phyloP scores from a whole-genome alignment of 2,888 invertebrate species.

The Zelleria hepariella region DNA sequence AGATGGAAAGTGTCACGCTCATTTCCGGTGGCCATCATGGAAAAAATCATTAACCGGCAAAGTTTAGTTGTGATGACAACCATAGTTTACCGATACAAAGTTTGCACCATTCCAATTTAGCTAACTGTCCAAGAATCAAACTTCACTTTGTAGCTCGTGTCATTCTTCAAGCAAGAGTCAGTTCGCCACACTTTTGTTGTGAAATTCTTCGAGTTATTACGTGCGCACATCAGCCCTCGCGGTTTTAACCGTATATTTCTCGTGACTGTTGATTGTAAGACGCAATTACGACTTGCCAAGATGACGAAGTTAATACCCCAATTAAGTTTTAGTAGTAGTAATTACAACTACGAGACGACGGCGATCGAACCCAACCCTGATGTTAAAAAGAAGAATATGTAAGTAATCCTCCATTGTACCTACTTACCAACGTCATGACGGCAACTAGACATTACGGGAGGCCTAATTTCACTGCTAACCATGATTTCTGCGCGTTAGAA shows the following conservation, averaged over 20 bases:
- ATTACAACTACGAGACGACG: constrained; percentile 49
- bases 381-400: constrained; percentile 37
- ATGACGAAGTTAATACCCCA: constrained; percentile 70
- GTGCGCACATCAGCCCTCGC: constrained; percentile 22
- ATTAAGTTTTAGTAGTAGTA: constrained; percentile 71
- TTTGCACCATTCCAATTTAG: neutral
- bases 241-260: constrained; percentile 54
- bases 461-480: neutral
- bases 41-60: constrained; percentile 38
- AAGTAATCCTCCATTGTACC: constrained; percentile 25
- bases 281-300: constrained; percentile 62
- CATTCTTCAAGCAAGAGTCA: too few species aligned
- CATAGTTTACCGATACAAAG: neutral
- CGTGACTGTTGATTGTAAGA: constrained; percentile 46
- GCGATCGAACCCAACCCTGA: constrained; percentile 38
- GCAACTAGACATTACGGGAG: neutral
- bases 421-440: neutral
- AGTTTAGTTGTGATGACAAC: constrained; percentile 22
- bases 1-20: constrained; percentile 29
- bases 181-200: constrained; percentile 33
- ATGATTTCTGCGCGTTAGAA: neutral
- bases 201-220: constrained; percentile 32
- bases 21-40: constrained; percentile 55
- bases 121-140: neutral
- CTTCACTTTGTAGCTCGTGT: neutral